Evolutionary conservation across 2,113 vertebrate genomes (phyloP).

Genomic region (Brevimyrus niger): DNA sequence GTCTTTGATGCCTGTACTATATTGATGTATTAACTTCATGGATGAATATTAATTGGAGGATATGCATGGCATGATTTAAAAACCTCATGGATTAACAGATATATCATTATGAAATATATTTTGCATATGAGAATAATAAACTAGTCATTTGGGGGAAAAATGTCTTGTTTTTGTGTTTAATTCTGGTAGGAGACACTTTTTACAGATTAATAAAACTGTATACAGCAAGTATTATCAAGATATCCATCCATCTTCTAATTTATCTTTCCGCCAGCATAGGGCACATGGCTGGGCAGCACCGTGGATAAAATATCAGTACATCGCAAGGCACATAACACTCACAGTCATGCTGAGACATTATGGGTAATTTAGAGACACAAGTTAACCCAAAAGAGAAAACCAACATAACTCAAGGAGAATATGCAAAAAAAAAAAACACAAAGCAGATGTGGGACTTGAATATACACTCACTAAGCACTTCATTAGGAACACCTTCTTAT

Average conservation of each 20-base stretch:
- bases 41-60: conserved; percentile 5
- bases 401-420: neutral
- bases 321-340: neutral
- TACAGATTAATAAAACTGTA: neutral
- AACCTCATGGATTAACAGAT: neutral
- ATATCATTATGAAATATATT: neutral
- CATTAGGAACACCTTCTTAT: neutral
- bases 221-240: neutral
- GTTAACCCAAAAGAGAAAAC: neutral
- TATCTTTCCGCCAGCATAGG: neutral
- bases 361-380: neutral
- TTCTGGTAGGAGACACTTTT: neutral
- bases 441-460: neutral
- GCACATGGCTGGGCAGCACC: neutral
- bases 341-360: neutral
- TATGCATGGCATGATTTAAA: neutral
- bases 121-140: neutral
- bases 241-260: neutral
- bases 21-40: neutral
- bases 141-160: neutral
- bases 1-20: neutral
- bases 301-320: neutral
- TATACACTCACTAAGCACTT: neutral
- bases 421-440: neutral
- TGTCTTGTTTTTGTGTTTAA: neutral